Base-by-base conservation (phyloP, 2,113 vertebrate species). In the Calyptommatus sinebrachiatus region DNA sequence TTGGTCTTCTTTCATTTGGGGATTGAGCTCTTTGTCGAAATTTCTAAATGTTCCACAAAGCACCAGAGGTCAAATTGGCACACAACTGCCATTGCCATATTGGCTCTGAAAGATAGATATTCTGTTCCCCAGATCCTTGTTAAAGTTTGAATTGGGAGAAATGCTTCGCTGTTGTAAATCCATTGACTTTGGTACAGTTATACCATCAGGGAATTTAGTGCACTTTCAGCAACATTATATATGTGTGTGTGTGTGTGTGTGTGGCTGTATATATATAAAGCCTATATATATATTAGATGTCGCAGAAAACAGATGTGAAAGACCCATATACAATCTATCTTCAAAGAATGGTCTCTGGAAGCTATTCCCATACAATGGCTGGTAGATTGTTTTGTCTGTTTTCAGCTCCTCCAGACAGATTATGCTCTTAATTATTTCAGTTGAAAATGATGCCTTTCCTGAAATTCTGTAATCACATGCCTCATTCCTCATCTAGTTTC, bases 41-140 rank as follows among this genome's bases (percentile, higher is more conserved):
- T 57, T 83, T 80, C 31, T 12, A 79, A 79, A 16, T 28, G 78
- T 83, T 83, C 83, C 21, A 5, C 5, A 82, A 67, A 89, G 84
- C 6, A 24, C n/a, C 72, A 77, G 73, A 24, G 24, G n/a, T 82
- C 57, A 74, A 82, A 86, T 21, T 83, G 48, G 9, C 41, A 75
- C 22, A 80, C 9, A 71, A 76, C 53, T 82, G 18, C 2, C 83
- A 35, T 9, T 21, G 3, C 61, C 21, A 71, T 26, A 31, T 5
- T 7, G 71, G 82, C 80, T 76, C 24, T 70, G 26, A 22, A 79
- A 86, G 29, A 79, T 50, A 21, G 28, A 8, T 74, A 26, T 72
- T 87, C 41, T 84, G 24, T 31, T 87, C 24, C 41, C 72, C 63
- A 82, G 67, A 82, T 16, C 78, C 9, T 76, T 60, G n/a, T 26